Evolutionary conservation across 2,113 vertebrate genomes (phyloP), one percentile per base, ranked within the genome.

Genomic region (Euleptes europaea): DNA sequence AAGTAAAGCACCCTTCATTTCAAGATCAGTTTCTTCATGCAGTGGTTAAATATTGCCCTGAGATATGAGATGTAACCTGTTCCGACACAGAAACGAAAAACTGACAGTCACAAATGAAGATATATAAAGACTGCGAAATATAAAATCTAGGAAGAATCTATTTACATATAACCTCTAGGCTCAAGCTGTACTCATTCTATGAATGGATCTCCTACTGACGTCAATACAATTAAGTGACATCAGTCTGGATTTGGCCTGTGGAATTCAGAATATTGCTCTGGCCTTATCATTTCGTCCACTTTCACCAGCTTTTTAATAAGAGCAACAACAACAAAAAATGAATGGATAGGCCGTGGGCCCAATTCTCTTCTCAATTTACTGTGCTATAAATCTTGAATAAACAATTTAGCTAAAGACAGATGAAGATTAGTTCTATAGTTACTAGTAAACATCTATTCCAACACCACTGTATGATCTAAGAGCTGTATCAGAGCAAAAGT

Each of bases 221-320:
- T 94, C 94, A 93, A 57, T 87, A 7, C 31, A 90, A 85, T 94
- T 93, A 92, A 89, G 81, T 86, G 83, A 82, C 71, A 82, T 80
- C 76, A 80, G 15, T 12, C 90, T 84, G 69, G 88, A 80, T 57
- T n/a, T 71, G 33, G 85, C 84, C 51, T 90, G 28, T 84, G 51
- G 81, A 91, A 91, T 33, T 60, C 15, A 86, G 0, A 17, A 2
- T 75, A 26, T 38, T 15, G 89, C 72, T 19, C 12, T 51, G 82
- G 85, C 88, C 66, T 77, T 92, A 78, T 78, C 33, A 75, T 70
- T 92, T 87, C 87, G 78, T 75, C 15, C 21, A 80, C 31, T 66
- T 63, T 28, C 82, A 23, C 65, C 51, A 79, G 75, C 28, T 85
- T 87, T 57, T 49, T 80, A 21, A 19, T 83, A 82, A 54, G 1